Evolutionary conservation across 2,797 vertebrate genomes (phyloP), one percentile per base, ranked within the genome.

Genomic region (Chelmon rostratus): DNA sequence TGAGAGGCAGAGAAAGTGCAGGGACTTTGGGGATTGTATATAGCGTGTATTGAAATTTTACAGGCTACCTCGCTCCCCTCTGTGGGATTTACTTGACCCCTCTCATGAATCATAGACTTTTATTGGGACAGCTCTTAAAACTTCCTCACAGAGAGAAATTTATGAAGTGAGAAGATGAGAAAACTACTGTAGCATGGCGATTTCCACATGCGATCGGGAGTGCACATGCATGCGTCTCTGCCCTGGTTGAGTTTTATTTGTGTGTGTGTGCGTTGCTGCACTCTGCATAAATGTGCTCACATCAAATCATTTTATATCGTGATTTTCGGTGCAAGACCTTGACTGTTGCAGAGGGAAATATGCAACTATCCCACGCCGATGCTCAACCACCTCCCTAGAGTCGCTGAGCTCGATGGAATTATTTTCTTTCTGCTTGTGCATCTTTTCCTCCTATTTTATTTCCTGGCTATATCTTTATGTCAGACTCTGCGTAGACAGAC

Each of bases 31-130:
- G 19, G 31, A 56, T 16, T 40, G 68, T 37, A 4, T 59, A 11
- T 23, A 73, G 72, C 28, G 8, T 75, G 72, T 56, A 54, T 40
- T 50, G 46, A 53, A 42, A 28, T 73, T 86, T 85, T 78, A 78
- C 49, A 56, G 68, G 66, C 53, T 50, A 58, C 69, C 77, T 72
- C 62, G 47, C 47, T 79, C 2, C 10, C 46, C 69, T 75, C 28
- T 0, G 35, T 61, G 28, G 67, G 65, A 85, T 86, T 86, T 83
- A 84, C 58, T 63, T 85, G 80, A 78, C 63, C 74, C 68, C 64
- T 68, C 50, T 53, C 76, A 84, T 78, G 76, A 88, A 85, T 89
- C 80, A 78, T 49, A 40, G 50, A 83, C 76, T 84, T 89, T 89
- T 88, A 89, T 68, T 56, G 65, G 50, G 47, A 8, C 3, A 12